Evolutionary conservation across 2,113 vertebrate genomes (phyloP).

Genomic region (Oriolus oriolus): DNA sequence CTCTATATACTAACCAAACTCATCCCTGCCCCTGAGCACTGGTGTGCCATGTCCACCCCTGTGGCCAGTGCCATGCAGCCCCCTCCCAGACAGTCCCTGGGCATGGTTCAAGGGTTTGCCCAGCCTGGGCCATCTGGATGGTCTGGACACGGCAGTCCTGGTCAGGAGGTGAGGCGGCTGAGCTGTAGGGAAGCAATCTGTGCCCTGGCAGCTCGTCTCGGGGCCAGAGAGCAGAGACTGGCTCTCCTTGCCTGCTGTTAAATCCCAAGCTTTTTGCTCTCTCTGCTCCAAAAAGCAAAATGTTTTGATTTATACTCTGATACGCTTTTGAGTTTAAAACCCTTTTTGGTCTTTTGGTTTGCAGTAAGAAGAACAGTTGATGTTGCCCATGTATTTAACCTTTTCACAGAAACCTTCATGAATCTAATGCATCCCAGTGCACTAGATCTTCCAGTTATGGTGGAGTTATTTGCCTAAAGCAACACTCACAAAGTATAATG

Average conservation of each 20-base stretch:
- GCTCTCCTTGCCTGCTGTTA: neutral
- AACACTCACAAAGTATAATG: neutral
- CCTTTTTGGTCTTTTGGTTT: neutral
- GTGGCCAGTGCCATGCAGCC: neutral
- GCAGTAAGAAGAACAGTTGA: neutral
- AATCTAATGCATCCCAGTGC: neutral
- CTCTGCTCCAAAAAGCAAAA: neutral
- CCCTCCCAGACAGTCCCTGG: neutral
- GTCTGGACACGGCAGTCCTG: rapidly evolving
- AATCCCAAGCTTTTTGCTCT: neutral
- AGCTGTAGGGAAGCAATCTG: neutral
- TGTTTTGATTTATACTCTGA: neutral
- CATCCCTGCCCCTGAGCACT: neutral
- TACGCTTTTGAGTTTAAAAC: neutral
- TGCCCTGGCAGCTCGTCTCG: neutral
- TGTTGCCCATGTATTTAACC: neutral
- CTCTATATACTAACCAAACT: rapidly evolving
- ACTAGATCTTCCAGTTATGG: neutral
- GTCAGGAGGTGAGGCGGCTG: rapidly evolving
- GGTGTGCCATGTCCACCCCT: rapidly evolving
- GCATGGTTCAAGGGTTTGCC: neutral
- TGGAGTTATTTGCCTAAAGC: neutral
- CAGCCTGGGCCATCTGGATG: neutral
- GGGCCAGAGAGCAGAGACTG: neutral
- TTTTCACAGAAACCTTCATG: neutral